phyloP scores from a whole-genome alignment of 2,888 invertebrate species.

The Pachliopta kotzebuea region DNA sequence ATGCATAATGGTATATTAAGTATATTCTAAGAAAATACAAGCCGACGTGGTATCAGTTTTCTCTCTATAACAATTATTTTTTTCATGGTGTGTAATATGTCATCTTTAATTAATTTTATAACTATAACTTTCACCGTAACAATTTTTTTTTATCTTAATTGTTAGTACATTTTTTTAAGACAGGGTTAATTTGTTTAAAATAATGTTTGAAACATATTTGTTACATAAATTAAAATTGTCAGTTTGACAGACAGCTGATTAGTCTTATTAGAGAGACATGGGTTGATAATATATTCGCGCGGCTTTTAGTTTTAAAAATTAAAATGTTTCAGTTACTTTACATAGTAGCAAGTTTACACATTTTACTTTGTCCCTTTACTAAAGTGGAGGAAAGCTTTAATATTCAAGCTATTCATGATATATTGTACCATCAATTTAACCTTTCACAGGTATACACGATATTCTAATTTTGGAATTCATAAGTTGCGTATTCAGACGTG shows the following conservation, averaged over 20 bases:
- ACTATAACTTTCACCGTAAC: too few relatives aligned
- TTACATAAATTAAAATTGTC: neutral
- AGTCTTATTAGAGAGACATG: slow-evolving; percentile 42
- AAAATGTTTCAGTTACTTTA: slow-evolving; percentile 88
- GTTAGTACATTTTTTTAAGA: neutral
- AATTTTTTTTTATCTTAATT: neutral
- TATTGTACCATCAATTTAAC: slow-evolving; percentile 93
- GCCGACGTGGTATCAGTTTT: too few relatives aligned
- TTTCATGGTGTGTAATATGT: too few relatives aligned
- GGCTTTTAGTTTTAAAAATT: slow-evolving; percentile 39
- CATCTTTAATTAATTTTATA: neutral
- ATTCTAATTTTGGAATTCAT: slow-evolving; percentile 71
- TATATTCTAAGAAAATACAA: too few relatives aligned
- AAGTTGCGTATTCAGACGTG: slow-evolving; percentile 24
- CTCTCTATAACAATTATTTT: too few relatives aligned
- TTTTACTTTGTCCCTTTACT: slow-evolving; percentile 95
- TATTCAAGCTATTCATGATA: slow-evolving; percentile 98
- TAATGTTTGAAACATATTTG: neutral
- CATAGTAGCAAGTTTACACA: slow-evolving; percentile 87
- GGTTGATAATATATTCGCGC: slow-evolving; percentile 47
- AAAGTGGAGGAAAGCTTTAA: slow-evolving; percentile 99
- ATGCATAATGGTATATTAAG: too few relatives aligned
- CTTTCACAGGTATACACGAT: slow-evolving; percentile 85
- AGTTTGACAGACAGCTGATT: slow-evolving; percentile 28
- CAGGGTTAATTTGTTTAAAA: neutral